Evolutionary conservation across 1,140 invertebrate species (phyloP), one percentile per base, ranked within the genome.

Genomic region (Drosophila carrolli): DNA sequence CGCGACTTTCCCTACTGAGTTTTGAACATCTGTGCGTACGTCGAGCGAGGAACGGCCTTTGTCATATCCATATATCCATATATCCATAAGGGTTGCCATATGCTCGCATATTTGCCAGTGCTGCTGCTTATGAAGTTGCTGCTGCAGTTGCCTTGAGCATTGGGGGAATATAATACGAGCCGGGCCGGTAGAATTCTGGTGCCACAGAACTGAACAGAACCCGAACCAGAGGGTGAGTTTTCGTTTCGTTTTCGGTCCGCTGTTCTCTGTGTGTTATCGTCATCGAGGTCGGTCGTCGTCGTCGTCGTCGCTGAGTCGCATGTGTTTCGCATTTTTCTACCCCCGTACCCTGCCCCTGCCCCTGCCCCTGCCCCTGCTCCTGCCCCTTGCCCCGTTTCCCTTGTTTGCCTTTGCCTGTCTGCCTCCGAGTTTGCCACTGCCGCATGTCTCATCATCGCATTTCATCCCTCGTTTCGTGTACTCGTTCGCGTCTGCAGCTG

Each of bases 311-410:
- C 60, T 46, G 76, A 65, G 81, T 85, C 83, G 83, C 83, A 88
- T 88, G 84, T 88, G 83, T 88, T 88, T 89, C 84, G 67, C 84
- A 88, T 88, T 89, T 88, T 89, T 88, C 80, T 79, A 79, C 71
- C 75, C 75, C 80, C 78, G 32, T 80, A 74, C 75, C 46, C 37
- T 63, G 37, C 59, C 50, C 23, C 23, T 29, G 16, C 57, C 57
- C 46, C n/a, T 70, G 46, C 63, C 61, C 10, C 14, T 13, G 16
- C 16, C 16, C 16, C 16, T 38, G 29, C 48, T 38, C 37, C 43
- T 23, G 46, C 63, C 61, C 10, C 14, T 13, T n/a, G 32, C 73
- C 82, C 37, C 11, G 13, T 40, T 37, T 40, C 54, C 44, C 53
- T 50, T 47, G 70, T 68, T 38, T 48, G 61, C 32, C 53, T 60